These are phyloP conservation scores for Platerodrilus igneus DNA, from an alignment of 2,888 invertebrate genomes.

Conservation along the genomic window DNA sequence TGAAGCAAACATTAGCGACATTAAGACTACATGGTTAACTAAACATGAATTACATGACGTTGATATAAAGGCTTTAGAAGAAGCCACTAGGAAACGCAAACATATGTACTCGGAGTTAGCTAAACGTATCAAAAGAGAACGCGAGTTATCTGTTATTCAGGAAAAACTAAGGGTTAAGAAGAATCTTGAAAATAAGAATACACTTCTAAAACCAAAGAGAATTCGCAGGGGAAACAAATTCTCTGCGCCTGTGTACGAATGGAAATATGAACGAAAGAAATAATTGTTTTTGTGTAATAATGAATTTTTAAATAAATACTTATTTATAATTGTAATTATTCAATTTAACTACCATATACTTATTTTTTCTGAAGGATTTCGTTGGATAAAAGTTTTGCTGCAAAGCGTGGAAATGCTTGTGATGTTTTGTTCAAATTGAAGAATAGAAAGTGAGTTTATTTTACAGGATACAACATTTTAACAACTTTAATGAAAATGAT, in stretches of 20 bases:
- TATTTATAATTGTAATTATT: too few species aligned
- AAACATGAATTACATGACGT: constrained; percentile 58
- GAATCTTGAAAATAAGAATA: constrained; percentile 60
- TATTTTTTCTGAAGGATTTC: too few species aligned
- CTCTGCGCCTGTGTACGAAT: constrained; percentile 70
- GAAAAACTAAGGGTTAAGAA: constrained; percentile 73
- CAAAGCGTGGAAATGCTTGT: too few species aligned
- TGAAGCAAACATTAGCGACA: constrained; percentile 62
- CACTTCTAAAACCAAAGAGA: constrained; percentile 59
- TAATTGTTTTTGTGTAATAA: constrained; percentile 42
- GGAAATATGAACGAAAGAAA: constrained; percentile 77
- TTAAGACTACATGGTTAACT: constrained; percentile 65
- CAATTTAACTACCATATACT: too few species aligned
- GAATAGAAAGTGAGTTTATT: too few species aligned
- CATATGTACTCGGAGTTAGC: constrained; percentile 68
- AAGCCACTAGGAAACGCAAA: constrained; percentile 53
- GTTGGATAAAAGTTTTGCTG: too few species aligned
- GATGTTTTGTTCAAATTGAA: too few species aligned
- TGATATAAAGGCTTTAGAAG: constrained; percentile 52
- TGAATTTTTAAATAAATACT: constrained; percentile 1
- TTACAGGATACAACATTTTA: too few species aligned
- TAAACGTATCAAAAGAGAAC: constrained; percentile 73
- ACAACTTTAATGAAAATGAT: too few species aligned
- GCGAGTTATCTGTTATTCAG: constrained; percentile 68
- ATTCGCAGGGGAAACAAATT: constrained; percentile 60